Evolutionary conservation across 2,113 vertebrate species (phyloP).

Genomic region (Egretta garzetta): DNA sequence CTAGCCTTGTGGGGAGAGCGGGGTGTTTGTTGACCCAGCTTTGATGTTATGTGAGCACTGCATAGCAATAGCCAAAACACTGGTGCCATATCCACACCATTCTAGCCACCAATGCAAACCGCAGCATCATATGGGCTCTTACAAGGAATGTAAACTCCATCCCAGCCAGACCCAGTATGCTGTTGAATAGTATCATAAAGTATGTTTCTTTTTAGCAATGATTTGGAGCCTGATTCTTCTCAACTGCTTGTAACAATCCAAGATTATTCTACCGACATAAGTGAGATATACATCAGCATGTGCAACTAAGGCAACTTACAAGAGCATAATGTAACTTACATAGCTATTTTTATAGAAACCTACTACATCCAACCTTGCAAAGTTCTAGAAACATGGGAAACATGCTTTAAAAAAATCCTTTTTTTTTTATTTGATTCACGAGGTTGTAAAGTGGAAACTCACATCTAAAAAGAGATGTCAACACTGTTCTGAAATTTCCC

Average conservation of each 20-base stretch:
- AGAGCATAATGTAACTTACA: background rate
- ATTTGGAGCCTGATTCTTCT: background rate
- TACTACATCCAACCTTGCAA: background rate
- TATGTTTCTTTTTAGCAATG: background rate
- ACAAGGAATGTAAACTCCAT: fast-evolving
- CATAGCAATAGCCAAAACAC: background rate
- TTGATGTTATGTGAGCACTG: no score
- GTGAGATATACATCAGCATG: background rate
- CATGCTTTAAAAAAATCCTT: fast-evolving
- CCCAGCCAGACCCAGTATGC: background rate
- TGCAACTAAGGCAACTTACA: background rate
- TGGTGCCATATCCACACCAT: fast-evolving
- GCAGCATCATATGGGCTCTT: fast-evolving
- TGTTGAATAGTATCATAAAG: background rate
- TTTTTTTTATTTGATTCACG: background rate
- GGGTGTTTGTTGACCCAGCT: background rate
- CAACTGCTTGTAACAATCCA: background rate
- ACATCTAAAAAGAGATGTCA: background rate
- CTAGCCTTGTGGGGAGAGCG: fast-evolving
- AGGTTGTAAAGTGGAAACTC: background rate
- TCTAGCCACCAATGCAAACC: fast-evolving
- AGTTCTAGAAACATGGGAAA: background rate
- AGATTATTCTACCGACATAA: background rate
- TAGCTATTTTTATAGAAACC: background rate
- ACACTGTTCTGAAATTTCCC: background rate